Evolutionary conservation across 30 jellyfish, hydroid and myxozoan species (phyloP), one percentile per base, ranked within the genome.

Genomic region (Nemopilema nomurai): DNA sequence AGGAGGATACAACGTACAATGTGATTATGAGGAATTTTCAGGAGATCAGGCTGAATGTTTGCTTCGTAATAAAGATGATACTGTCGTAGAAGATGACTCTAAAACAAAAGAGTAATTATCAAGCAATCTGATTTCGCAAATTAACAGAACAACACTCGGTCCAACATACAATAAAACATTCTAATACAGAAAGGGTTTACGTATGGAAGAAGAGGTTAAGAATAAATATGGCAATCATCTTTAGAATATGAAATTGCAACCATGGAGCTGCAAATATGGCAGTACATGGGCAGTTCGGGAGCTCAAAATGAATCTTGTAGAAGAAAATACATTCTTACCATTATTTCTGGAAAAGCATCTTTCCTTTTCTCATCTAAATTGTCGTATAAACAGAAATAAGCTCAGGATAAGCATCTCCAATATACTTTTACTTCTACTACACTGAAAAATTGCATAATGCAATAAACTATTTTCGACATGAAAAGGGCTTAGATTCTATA

Each of bases 1-100:
- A 41, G 51, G 24, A 68, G 20, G 24, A 68, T 41, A 16, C 24
- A 30, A 73, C 83, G 16, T 33, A 73, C 83, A 49, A 73, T 19
- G 33, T 73, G 83, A n/a, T 73, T 49, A 73, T 73, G 83, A 0
- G 83, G 83, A 33, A 73, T 31, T 19, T 41, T 73, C 7, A 73
- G 69, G 70, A 73, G 49, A 4, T 28, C 83, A 6, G 51, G 70
- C 33, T 64, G 25, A 18, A 7, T 31, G 50, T 32, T 73, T 9
- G 49, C 50, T 24, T 73, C 71, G 33, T 29, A 31, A 32, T 29
- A 32, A 0, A 66, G 17, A 73, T 18, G 1, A 66, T 73, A 73
- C 69, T 73, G 83, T 25, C 33, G 23, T 30, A 73, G 83, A 31
- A 73, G 83, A 24, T 18, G 49, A 22, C 32, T 16, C 83, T 73